Evolutionary conservation across 30 jellyfish, hydroid and myxozoan species (phyloP), one percentile per base, ranked within the genome.

Genomic region (Sanderia malayensis): DNA sequence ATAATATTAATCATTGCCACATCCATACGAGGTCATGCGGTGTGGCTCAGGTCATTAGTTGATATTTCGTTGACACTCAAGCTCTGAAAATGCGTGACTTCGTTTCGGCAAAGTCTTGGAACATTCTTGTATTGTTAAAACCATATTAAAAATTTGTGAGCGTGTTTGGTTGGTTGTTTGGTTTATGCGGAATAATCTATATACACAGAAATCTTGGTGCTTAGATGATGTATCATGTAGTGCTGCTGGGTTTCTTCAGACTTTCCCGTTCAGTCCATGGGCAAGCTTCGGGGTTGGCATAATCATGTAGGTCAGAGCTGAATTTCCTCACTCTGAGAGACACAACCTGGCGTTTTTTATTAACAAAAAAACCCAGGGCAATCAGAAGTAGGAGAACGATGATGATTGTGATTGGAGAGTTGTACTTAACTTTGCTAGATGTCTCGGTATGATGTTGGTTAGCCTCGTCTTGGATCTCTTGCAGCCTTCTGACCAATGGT

Each of bases 401-500:
- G 52, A 37, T 13, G 13, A 37, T 6, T 37, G 6, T 13, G 6
- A 13, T 37, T 4, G 52, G 52, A 4, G 52, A 37, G 10, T 13
- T 37, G 52, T 37, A 37, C 10, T 13, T 37, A 4, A 37, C 13
- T 37, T 37, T 37, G 13, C 6, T 4, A 4, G 52, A 37, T 37
- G 13, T 37, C 23, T 49, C 64, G 2, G 64, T 24, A n/a, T n/a
- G n/a, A n/a, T n/a, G n/a, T 4, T 18, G 8, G 8, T 49, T 46
- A 22, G 26, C 37, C 30, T 9, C 63, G 60, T 26, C 67, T 23
- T 59, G 34, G 79, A 64, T 46, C 21, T 46, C 71, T 28, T 61
- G 46, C 22, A 78, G 76, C 78, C 66, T 64, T 46, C 89, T 33
- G 20, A 58, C 8, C 1, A 70, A 41, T 6, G 67, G 76, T 45